Base-by-base conservation (phyloP, 2,797 vertebrate species). In the Momotus momota region DNA sequence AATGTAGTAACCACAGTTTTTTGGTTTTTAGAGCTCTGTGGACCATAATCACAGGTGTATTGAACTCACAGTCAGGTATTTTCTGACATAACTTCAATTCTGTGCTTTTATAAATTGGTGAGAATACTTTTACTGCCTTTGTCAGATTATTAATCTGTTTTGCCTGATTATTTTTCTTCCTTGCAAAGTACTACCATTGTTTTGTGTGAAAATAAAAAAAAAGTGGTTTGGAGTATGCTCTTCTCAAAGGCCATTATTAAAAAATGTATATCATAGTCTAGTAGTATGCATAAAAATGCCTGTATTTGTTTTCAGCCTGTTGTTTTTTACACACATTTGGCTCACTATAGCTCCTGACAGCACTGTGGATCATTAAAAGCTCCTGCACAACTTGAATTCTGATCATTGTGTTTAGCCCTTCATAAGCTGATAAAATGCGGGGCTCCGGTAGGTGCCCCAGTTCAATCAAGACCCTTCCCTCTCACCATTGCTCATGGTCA, bases 1-100 rank as follows among this genome's bases (percentile, higher is more conserved):
- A 93, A 89, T 4, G 1, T 67, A 74, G 91, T 65, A 78, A 27
- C 49, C 73, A 41, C 45, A 29, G 35, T 51, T 65, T 97, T 88
- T 95, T 81, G 81, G 80, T 77, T 81, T 72, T 93, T 78, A 91
- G 83, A 90, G 38, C 57, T 91, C 61, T 70, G n/a, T 83, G 69
- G 78, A 87, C 29, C 65, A 65, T 51, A 52, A 87, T 92, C 84
- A 81, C 86, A 85, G 49, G 45, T 74, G 33, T 62, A 57, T 27
- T 78, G 81, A 92, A 91, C 83, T 85, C 52, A 73, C 27, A 60
- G 29, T 69, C 64, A 71, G 65, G 73, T 91, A 43, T 85, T 91
- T 92, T 85, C 79, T 91, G 51, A 64, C 12, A 19, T 26, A 41
- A 21, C 19, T 93, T 91, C 81, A 52, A 81, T 82, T 49, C 25